Evolutionary conservation across 1,140 invertebrate genomes (phyloP), one percentile per base, ranked within the genome.

Genomic region (Pararge aegeria): DNA sequence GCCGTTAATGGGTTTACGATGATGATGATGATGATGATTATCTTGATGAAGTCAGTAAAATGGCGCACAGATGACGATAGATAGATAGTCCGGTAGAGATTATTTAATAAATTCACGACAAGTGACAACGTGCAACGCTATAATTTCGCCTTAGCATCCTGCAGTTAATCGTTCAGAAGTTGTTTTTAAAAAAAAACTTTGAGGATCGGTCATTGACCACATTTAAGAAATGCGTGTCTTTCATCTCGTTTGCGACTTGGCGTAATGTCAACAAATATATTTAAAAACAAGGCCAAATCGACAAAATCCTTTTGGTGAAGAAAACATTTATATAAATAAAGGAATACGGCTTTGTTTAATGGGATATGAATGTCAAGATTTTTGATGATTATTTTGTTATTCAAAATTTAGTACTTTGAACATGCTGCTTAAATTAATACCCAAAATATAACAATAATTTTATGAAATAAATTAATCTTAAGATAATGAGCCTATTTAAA

Each of bases 251-350:
- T 49, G n/a, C n/a, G 24, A 13, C 21, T 49, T 49, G 46, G 46
- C 46, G 20, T 29, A 29, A 49, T 42, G 38, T 42, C 38, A 42
- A 42, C 38, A 42, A 18, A 18, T 13, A 18, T 42, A 42, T 42
- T 42, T 42, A 42, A 42, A 42, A 42, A 42, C 38, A 42, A 42
- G 38, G 38, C 13, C 38, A 42, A 42, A 42, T 16, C 38, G 38
- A 4, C n/a, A 42, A 16, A 5, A 34, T 34, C 38, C 16, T 42
- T 18, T 42, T 42, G 2, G 38, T 42, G 16, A 5, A 15, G 38
- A 42, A 42, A 42, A 42, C 38, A 42, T 42, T 13, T 18, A 42
- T 16, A 42, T 42, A 34, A 42, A 42, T 42, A 42, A 42, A 42
- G 38, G 15, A 42, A 16, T 42, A 16, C 38, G 3, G 13, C n/a